These are phyloP conservation scores for Drosophila micromelanica DNA, from an alignment of 1,140 invertebrate genomes.

Conservation along the genomic window DNA sequence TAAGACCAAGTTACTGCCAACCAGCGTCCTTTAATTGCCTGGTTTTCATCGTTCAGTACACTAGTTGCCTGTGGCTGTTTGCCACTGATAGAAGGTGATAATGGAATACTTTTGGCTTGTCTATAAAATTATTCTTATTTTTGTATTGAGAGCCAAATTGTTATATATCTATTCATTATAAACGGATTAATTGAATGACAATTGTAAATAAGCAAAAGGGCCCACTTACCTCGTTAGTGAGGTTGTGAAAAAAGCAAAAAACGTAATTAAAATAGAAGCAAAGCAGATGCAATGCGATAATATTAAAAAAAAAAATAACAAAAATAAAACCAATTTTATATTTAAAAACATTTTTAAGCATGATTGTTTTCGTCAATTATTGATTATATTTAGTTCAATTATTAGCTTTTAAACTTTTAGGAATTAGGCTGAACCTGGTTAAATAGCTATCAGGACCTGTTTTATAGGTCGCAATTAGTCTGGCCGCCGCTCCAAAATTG, in stretches of 20 bases:
- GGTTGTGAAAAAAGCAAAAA: too few species aligned
- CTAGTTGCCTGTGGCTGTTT: background rate
- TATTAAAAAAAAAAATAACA: too few species aligned
- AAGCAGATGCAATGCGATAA: too few species aligned
- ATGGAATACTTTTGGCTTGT: too few species aligned
- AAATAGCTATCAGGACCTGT: background rate
- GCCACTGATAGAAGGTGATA: background rate
- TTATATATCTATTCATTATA: background rate
- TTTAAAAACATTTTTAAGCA: too few species aligned
- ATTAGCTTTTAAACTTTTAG: background rate
- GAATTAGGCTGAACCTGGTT: background rate
- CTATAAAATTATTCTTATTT: too few species aligned
- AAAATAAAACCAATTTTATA: too few species aligned
- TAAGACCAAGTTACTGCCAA: slow-evolving; percentile 33
- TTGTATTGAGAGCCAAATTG: too few species aligned
- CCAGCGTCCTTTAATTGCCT: slow-evolving; percentile 9
- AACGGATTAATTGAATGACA: slow-evolving; percentile 59
- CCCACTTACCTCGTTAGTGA: background rate
- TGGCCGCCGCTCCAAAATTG: background rate
- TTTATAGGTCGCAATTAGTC: background rate
- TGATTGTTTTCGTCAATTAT: background rate
- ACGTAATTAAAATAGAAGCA: too few species aligned
- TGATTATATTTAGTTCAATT: slow-evolving; percentile 15
- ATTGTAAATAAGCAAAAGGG: slow-evolving; percentile 36
- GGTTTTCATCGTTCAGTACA: background rate